phyloP scores from a whole-genome alignment of 1,140 invertebrate genomes.

The Bemisia tabaci region DNA sequence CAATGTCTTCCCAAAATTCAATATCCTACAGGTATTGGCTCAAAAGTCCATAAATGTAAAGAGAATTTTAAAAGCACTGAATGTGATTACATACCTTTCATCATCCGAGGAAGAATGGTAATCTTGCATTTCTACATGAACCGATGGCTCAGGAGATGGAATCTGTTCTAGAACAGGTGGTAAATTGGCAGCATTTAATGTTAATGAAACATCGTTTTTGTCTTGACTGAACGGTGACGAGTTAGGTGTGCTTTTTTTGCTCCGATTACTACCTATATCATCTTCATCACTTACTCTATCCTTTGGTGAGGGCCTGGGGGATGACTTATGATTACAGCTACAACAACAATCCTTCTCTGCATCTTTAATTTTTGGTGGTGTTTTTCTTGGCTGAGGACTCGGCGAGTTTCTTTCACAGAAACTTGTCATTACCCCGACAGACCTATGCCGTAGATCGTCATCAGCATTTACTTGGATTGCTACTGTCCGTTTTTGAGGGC shows the following conservation, averaged over 20 bases:
- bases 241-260: not conserved
- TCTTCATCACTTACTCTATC: too few relatives aligned
- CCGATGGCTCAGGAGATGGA: constrained; percentile 4
- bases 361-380: too few relatives aligned
- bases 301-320: too few relatives aligned
- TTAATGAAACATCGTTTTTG: not conserved
- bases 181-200: not conserved
- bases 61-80: too few relatives aligned
- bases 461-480: not conserved
- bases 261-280: too few relatives aligned
- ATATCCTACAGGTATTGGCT: too few relatives aligned
- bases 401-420: not conserved
- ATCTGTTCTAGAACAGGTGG: not conserved
- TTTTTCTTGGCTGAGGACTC: too few relatives aligned
- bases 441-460: not conserved
- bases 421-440: not conserved
- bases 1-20: too few relatives aligned
- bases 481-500: not conserved
- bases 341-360: too few relatives aligned
- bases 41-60: too few relatives aligned
- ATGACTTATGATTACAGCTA: not conserved
- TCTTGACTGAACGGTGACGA: not conserved
- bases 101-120: constrained; percentile 6
- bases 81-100: constrained; percentile 2
- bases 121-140: constrained; percentile 11